phyloP scores from a whole-genome alignment of 2,888 invertebrate genomes.

The Vesta saturnalis region DNA sequence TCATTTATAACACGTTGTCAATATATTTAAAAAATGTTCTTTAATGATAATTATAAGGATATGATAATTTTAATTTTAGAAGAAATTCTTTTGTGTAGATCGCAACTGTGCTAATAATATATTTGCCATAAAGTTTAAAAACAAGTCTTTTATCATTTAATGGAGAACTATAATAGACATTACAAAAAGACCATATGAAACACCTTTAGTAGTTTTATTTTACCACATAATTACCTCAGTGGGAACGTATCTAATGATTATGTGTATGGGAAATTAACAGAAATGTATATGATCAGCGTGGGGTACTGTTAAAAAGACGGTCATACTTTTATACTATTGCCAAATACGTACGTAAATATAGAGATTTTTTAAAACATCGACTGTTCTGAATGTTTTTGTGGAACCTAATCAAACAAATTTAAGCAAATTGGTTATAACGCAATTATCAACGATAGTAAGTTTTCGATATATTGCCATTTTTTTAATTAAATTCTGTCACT shows the following conservation, averaged over 20 bases:
- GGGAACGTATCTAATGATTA: not conserved
- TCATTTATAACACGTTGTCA: not conserved
- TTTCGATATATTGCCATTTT: too few species aligned
- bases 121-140: too few species aligned
- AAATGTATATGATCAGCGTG: not conserved
- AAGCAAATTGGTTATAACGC: not conserved
- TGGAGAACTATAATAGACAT: too few species aligned
- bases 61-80: too few species aligned
- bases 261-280: not conserved
- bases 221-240: conserved; percentile 1
- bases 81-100: too few species aligned
- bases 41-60: too few species aligned
- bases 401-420: not conserved
- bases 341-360: too few species aligned
- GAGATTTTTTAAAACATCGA: not conserved
- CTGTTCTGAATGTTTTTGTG: not conserved
- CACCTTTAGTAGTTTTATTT: not conserved
- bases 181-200: not conserved
- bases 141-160: too few species aligned
- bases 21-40: too few species aligned
- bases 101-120: too few species aligned
- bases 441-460: too few species aligned
- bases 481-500: too few species aligned
- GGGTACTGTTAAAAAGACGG: not conserved
- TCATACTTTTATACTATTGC: not conserved